phyloP scores from a whole-genome alignment of 2,797 vertebrate genomes.

The Pseudochirops cupreus region DNA sequence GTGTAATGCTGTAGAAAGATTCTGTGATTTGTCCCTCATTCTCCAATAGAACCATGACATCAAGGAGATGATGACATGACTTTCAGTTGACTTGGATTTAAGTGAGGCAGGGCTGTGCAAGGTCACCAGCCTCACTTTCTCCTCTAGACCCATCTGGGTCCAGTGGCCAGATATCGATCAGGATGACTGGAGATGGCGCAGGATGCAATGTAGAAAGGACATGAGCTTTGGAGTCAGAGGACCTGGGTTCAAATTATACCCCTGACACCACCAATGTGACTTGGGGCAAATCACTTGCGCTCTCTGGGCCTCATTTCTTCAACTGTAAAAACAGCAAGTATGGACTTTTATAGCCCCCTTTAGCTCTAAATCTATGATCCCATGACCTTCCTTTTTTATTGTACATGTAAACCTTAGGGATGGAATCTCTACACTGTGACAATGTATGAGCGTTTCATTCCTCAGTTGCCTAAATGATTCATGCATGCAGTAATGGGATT shows the following conservation, averaged over 20 bases:
- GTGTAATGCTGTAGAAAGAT: too few species aligned
- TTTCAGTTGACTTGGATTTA: too few species aligned
- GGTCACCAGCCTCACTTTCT: too few species aligned
- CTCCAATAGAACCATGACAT: too few species aligned
- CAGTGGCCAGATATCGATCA: too few species aligned
- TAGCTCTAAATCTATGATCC: neutral
- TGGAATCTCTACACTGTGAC: neutral
- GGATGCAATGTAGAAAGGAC: neutral
- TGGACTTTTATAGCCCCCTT: neutral
- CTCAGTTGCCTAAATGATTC: neutral
- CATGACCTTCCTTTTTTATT: neutral
- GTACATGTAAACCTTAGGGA: neutral
- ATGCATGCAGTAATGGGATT: neutral
- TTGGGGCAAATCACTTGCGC: neutral
- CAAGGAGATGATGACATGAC: too few species aligned
- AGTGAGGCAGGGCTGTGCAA: too few species aligned
- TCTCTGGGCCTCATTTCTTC: neutral
- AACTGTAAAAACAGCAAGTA: neutral
- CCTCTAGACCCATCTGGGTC: too few species aligned
- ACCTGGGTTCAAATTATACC: neutral
- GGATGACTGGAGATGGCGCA: too few species aligned
- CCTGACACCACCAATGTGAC: neutral
- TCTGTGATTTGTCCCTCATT: too few species aligned
- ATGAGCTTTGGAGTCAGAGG: neutral
- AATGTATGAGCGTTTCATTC: neutral